Evolutionary conservation across 2,113 vertebrate genomes (phyloP), one percentile per base, ranked within the genome.

Genomic region (Urocynchramus pylzowi): DNA sequence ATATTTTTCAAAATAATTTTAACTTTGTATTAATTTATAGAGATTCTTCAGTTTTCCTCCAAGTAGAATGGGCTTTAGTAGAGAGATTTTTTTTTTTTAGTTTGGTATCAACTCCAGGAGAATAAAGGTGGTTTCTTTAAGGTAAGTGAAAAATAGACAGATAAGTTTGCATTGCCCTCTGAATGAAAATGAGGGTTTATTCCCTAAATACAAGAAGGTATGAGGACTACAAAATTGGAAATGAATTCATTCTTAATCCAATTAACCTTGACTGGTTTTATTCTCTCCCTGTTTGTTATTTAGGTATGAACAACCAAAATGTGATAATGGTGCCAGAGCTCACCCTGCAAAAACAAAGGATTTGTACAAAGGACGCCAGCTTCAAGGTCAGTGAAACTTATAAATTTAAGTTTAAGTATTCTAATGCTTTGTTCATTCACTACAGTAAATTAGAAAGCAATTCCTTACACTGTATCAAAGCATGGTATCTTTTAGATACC

Each of bases 221-320:
- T 1, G 9, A 33, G 3, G 47, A 53, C 45, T 35, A 15, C 3
- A 77, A 5, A 37, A 20, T 18, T 21, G 4, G 16, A 63, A 63
- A 53, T 78, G 22, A 37, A 54, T 26, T 15, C 9, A 8, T 61
- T 75, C 31, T 69, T 8, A 31, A 70, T 64, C 42, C 41, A 85
- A 21, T 89, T 88, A 81, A 47, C 33, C 9, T 67, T 64, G 10
- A 1, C 15, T 76, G 16, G 1, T 57, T 91, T 53, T 69, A 42
- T 92, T 41, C 27, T 87, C 4, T 75, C 17, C 13, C 4, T 59
- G 8, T 92, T 85, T 74, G 10, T 35, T 78, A 39, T 79, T 23
- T 79, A 99, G 99, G 96, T 99, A 99, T 16, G 99, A 99, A 68
- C 99, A 99, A 96, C 99, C 99, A 10, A 99, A 99, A 87, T 99